phyloP scores from a whole-genome alignment of 2,888 invertebrate genomes.

The Apotomis capreana region DNA sequence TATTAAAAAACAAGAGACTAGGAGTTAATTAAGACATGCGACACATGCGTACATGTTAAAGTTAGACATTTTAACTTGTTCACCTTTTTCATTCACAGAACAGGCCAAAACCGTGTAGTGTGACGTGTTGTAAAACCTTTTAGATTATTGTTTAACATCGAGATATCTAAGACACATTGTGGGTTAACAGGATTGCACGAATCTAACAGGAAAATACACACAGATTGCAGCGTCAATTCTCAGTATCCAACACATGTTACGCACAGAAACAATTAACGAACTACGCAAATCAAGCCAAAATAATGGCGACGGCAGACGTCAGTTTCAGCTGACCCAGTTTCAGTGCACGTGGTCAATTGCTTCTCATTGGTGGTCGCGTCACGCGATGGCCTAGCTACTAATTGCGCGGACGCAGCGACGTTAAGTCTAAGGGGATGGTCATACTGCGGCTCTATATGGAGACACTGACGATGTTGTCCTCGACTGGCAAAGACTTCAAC shows the following conservation, averaged over 20 bases:
- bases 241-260: neutral
- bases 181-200: no score
- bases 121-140: no score
- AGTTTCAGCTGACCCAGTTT: slow-evolving; percentile 66
- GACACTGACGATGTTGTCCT: neutral
- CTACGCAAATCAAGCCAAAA: slow-evolving; percentile 6
- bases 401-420: slow-evolving; percentile 29
- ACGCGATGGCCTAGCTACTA: slow-evolving; percentile 51
- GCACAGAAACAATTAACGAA: slow-evolving; percentile 3
- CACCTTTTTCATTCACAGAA: no score
- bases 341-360: slow-evolving; percentile 67
- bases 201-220: slow-evolving; percentile 2
- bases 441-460: slow-evolving; percentile 4
- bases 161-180: no score
- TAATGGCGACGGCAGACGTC: slow-evolving; percentile 39
- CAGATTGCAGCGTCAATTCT: neutral
- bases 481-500: no score
- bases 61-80: no score
- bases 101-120: no score
- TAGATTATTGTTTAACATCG: no score
- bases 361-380: slow-evolving; percentile 62
- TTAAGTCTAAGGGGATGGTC: slow-evolving; percentile 16
- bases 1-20: no score
- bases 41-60: no score
- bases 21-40: no score